phyloP scores from a whole-genome alignment of 2,797 vertebrate species.

The Gastrophryne carolinensis region DNA sequence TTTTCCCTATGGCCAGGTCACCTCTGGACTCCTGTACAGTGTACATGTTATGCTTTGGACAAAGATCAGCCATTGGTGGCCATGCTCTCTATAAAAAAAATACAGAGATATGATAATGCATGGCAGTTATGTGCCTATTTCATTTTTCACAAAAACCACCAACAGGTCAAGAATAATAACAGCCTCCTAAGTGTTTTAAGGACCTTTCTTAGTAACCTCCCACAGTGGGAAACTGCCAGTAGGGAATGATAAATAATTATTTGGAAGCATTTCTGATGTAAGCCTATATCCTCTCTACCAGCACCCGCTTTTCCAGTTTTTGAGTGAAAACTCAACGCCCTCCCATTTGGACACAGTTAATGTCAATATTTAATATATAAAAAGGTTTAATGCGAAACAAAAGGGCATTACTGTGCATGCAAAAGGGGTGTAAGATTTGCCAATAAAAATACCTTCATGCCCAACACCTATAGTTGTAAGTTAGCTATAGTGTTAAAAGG shows the following conservation, averaged over 20 bases:
- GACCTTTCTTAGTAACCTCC: background rate
- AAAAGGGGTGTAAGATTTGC: background rate
- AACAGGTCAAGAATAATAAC: background rate
- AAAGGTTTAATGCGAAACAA: background rate
- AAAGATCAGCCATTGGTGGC: no score
- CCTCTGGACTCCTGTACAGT: no score
- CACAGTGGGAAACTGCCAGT: background rate
- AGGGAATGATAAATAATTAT: background rate
- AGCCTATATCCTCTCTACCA: background rate
- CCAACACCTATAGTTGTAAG: background rate
- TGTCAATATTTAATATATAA: slow-evolving; percentile 14
- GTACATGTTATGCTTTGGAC: no score
- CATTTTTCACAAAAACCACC: no score
- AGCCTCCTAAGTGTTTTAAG: background rate
- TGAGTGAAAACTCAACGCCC: background rate
- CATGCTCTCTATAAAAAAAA: no score
- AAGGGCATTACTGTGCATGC: background rate
- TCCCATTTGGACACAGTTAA: background rate
- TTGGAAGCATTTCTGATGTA: background rate
- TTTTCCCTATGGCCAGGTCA: no score
- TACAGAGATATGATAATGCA: no score
- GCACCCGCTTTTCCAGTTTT: background rate
- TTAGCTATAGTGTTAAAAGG: slow-evolving; percentile 12
- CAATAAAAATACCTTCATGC: background rate
- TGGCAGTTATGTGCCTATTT: no score